Conservation (phyloP, 2,888 invertebrate genomes). For the Mythimna ferrago region DNA sequence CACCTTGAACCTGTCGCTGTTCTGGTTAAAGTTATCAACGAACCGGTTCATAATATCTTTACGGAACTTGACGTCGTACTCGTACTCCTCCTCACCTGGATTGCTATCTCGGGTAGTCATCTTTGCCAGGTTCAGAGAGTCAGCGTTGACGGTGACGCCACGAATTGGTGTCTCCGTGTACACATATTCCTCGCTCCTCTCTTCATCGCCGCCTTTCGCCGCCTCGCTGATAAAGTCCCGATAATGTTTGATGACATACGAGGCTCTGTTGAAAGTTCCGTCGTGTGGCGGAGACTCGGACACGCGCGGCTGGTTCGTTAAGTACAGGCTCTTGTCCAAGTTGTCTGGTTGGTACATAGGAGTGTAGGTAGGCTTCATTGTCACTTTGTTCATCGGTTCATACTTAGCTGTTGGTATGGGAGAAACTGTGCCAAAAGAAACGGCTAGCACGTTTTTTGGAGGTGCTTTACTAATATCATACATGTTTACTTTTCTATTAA, state of each 20-base stretch:
- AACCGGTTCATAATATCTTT: slow-evolving; percentile 80
- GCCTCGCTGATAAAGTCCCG: slow-evolving; percentile 79
- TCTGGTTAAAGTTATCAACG: slow-evolving; percentile 83
- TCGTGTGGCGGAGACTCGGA: slow-evolving; percentile 65
- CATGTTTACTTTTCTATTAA: slow-evolving; percentile 74
- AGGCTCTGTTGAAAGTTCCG: slow-evolving; percentile 74
- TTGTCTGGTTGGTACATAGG: slow-evolving; percentile 48
- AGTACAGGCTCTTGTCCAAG: slow-evolving; percentile 66
- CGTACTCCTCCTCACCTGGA: slow-evolving; percentile 72
- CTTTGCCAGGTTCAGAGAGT: slow-evolving; percentile 42
- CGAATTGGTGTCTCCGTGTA: slow-evolving; percentile 68
- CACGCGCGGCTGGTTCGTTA: slow-evolving; percentile 65
- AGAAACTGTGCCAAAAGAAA: slow-evolving; percentile 52
- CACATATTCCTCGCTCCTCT: slow-evolving; percentile 68
- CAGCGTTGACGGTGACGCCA: slow-evolving; percentile 66
- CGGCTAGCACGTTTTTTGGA: slow-evolving; percentile 57
- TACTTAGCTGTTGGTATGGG: slow-evolving; percentile 39
- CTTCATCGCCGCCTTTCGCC: slow-evolving; percentile 73
- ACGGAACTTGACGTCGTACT: slow-evolving; percentile 78
- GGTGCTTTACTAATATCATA: slow-evolving; percentile 66
- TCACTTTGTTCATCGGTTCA: slow-evolving; percentile 29
- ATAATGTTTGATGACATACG: slow-evolving; percentile 82
- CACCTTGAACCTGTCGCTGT: slow-evolving; percentile 80
- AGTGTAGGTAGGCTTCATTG: slow-evolving; percentile 35
- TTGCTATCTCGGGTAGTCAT: slow-evolving; percentile 35